Conservation (phyloP, 2,113 vertebrate genomes). For the Euleptes europaea region DNA sequence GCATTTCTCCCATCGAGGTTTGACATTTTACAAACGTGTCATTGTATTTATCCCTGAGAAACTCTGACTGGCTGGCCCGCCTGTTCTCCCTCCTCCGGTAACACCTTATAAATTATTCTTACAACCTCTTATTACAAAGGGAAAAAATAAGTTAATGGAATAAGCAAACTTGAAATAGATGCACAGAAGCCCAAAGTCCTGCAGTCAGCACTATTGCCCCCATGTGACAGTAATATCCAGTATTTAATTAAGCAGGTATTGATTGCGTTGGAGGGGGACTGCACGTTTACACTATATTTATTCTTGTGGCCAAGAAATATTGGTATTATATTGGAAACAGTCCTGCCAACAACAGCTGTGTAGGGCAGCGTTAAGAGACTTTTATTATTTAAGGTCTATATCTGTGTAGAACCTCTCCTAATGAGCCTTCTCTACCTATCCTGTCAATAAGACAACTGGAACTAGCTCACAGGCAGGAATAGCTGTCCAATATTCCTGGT, state of each 20-base stretch:
- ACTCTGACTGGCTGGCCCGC: constrained; percentile 64
- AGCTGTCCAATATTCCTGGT: too few species aligned
- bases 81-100: constrained; percentile 57
- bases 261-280: constrained; percentile 44
- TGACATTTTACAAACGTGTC: constrained; percentile 72
- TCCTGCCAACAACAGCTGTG: neutral
- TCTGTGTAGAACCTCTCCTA: too few species aligned
- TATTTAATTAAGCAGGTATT: constrained; percentile 69
- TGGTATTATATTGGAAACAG: constrained; percentile 20
- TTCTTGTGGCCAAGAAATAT: constrained; percentile 30
- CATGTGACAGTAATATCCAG: constrained; percentile 56
- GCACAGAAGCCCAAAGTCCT: constrained; percentile 64
- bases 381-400: too few species aligned
- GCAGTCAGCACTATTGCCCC: constrained; percentile 64
- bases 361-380: fast-evolving
- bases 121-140: constrained; percentile 71
- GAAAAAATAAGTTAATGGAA: constrained; percentile 73
- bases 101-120: constrained; percentile 66
- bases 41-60: constrained; percentile 71
- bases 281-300: constrained; percentile 31
- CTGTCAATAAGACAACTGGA: too few species aligned
- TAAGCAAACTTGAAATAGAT: constrained; percentile 66
- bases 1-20: constrained; percentile 57
- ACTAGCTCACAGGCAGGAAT: too few species aligned
- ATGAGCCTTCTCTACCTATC: too few species aligned